phyloP scores from a whole-genome alignment of 1,140 invertebrate genomes.

The Calephelis nemesis region DNA sequence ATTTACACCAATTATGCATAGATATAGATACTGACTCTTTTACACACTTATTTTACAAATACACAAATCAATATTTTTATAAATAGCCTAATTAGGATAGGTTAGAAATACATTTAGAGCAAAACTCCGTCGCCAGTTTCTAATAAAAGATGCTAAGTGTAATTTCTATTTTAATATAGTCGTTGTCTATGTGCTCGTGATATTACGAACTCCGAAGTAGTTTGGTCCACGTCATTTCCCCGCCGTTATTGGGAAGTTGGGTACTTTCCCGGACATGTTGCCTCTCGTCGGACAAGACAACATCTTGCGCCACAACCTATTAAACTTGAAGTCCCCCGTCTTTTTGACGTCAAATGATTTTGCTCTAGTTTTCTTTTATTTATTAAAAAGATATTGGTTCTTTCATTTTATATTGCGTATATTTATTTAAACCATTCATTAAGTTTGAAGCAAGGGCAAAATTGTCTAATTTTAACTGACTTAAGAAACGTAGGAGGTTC shows the following conservation, averaged over 20 bases:
- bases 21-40: no score
- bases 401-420: neutral
- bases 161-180: slow-evolving; percentile 21
- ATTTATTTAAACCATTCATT: neutral
- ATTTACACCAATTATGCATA: no score
- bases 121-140: no score
- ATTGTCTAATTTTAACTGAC: no score
- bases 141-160: slow-evolving; percentile 3
- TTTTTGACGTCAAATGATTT: slow-evolving; percentile 33
- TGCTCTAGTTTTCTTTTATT: slow-evolving; percentile 10
- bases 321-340: slow-evolving; percentile 53
- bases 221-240: slow-evolving; percentile 59
- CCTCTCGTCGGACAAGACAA: slow-evolving; percentile 48
- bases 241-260: slow-evolving; percentile 62
- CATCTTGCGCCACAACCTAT: slow-evolving; percentile 72
- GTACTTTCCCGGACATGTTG: slow-evolving; percentile 55
- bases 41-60: no score
- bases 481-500: no score
- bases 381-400: slow-evolving; percentile 9
- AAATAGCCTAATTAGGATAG: no score
- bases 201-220: slow-evolving; percentile 48
- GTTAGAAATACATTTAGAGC: no score
- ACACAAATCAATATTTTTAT: no score
- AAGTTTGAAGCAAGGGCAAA: no score
- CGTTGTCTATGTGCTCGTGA: slow-evolving; percentile 31